Conservation (phyloP, 2,797 vertebrate species). For the Mico argentatus region DNA sequence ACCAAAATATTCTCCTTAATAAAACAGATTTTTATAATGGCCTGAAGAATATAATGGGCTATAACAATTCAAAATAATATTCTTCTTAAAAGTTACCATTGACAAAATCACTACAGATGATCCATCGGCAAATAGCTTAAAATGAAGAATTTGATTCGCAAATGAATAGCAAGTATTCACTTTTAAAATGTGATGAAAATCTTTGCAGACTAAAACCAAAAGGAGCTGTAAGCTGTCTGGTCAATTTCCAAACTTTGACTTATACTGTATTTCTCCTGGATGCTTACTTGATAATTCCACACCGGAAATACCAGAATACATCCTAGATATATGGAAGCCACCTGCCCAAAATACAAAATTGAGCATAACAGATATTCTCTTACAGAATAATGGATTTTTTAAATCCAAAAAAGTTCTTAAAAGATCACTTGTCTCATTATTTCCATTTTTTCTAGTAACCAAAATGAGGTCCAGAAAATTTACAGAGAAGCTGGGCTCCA, state of each 20-base stretch:
- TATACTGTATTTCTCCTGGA: neutral
- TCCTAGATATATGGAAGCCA: neutral
- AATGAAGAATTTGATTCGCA: constrained; percentile 29
- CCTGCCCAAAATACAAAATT: neutral
- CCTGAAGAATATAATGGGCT: constrained; percentile 18
- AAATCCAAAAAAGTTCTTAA: neutral
- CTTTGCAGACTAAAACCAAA: neutral
- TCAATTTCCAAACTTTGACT: constrained; percentile 23
- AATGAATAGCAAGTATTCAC: neutral
- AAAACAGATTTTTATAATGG: neutral
- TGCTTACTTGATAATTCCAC: neutral
- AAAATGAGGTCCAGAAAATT: neutral
- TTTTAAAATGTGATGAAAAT: constrained; percentile 32
- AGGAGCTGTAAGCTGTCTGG: neutral
- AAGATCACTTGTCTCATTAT: neutral
- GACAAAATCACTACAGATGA: constrained; percentile 3
- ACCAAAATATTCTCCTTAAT: neutral
- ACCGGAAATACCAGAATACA: neutral
- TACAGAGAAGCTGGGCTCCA: neutral
- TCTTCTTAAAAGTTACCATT: constrained; percentile 2
- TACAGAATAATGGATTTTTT: neutral
- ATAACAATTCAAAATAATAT: neutral
- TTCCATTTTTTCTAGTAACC: neutral
- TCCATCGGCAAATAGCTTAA: neutral
- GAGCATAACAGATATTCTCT: neutral